Evolutionary conservation across 1,140 invertebrate genomes (phyloP).

Genomic region (Hylaeus anthracinus): DNA sequence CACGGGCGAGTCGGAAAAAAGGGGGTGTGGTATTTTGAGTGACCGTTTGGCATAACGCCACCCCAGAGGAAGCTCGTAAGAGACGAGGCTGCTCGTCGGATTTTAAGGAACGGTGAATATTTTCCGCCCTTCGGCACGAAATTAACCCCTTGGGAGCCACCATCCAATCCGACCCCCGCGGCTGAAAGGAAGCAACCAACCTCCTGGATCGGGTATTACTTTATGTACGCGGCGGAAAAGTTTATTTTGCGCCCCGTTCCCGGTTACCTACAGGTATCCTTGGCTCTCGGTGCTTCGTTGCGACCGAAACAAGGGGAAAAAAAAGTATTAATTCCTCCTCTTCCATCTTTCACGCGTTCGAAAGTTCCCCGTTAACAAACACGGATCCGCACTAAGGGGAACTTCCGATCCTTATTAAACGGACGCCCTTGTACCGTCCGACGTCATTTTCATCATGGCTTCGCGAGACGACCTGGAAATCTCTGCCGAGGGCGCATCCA

Average conservation of each 20-base stretch:
- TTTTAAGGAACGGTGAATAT: conserved; percentile 80
- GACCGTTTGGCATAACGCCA: conserved; percentile 75
- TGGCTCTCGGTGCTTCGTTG: conserved; percentile 22
- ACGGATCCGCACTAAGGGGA: conserved; percentile 53
- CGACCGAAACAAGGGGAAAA: not conserved
- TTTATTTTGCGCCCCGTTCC: conserved; percentile 51
- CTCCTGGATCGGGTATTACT: conserved; percentile 55
- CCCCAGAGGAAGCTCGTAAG: conserved; percentile 71
- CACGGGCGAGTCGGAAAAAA: conserved; percentile 40
- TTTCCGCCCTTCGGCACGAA: conserved; percentile 71
- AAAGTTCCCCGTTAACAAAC: conserved; percentile 44
- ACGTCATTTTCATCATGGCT: conserved; percentile 10
- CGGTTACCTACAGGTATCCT: conserved; percentile 59
- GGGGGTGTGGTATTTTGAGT: conserved; percentile 69
- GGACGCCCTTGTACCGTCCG: not conserved
- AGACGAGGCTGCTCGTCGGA: conserved; percentile 67
- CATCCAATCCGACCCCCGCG: conserved; percentile 62
- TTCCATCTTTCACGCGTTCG: conserved; percentile 38
- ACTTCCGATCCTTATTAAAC: conserved; percentile 47
- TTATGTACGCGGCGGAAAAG: conserved; percentile 57
- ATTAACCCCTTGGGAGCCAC: conserved; percentile 75
- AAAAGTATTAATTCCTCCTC: conserved; percentile 31
- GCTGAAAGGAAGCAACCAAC: conserved; percentile 35
- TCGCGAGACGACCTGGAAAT: not conserved
- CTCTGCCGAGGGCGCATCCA: not conserved